Evolutionary conservation across 2,888 invertebrate genomes (phyloP), one percentile per base, ranked within the genome.

Genomic region (Brachyptera putata): DNA sequence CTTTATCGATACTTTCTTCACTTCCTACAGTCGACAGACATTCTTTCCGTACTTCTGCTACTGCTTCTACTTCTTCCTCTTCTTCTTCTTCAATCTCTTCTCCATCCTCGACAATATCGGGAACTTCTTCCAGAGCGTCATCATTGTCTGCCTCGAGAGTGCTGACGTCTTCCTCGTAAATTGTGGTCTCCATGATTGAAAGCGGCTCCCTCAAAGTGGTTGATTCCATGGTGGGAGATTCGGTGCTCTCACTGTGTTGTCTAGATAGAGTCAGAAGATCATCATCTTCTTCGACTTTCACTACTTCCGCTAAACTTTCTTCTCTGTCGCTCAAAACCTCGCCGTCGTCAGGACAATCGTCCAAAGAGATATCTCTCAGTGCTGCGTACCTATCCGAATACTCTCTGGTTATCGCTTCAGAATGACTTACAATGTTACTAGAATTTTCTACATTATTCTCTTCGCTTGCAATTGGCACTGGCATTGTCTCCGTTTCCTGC

Each of bases 371-470:
- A 70, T 91, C 91, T 1, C 91, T 78, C 55, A 92, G 73, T 0
- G 91, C 91, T 0, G 91, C 91, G 71, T 92, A 92, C 68, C 85
- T 84, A 73, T 91, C 91, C 64, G 79, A 80, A 0, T 68, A 63
- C 24, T 78, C 77, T 1, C 75, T 72, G 3, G 16, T 43, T 3
- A 37, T 16, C 16, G 39, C 39, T 11, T n/a, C 13, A 37, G 34
- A 34, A 11, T 34, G 34, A 34, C 70, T 1, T 72, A 76, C 30
- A 76, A 69, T 77, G 77, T 30, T 60, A 11, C 30, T 30, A 11
- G 64, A 75, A 76, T 77, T 77, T 56, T 9, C 16, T 75, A 67
- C 77, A 76, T 60, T 76, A 75, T 3, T 63, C 43, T 43, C 66
- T 76, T 78, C 64, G 65, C 7, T 30, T 7, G 11, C 7, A 30